Evolutionary conservation across 53 echinoderm and acorn worm genomes (phyloP).

Genomic region (Apostichopus leukothele): DNA sequence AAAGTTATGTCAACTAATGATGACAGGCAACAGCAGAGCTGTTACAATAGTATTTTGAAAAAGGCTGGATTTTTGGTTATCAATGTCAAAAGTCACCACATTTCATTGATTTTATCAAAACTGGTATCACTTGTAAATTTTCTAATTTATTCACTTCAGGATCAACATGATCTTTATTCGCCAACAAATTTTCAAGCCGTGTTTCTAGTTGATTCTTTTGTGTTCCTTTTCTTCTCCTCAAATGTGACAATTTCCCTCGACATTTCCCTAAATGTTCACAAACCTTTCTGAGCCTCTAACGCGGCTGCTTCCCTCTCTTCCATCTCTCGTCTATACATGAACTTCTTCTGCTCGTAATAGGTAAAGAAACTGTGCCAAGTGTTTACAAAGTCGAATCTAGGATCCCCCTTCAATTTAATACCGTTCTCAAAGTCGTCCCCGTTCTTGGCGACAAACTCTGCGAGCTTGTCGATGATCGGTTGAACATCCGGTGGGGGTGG

Average conservation of each 20-base stretch:
- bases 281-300: background rate
- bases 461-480: conserved; percentile 96
- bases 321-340: conserved; percentile 71
- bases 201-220: too few relatives aligned
- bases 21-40: too few relatives aligned
- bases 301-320: conserved; percentile 51
- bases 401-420: conserved; percentile 80
- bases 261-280: background rate
- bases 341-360: conserved; percentile 95
- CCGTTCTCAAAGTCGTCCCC: conserved; percentile 94
- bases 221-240: too few relatives aligned
- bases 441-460: conserved; percentile 96
- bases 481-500: conserved; percentile 98
- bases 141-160: too few relatives aligned
- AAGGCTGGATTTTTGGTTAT: too few relatives aligned
- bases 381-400: conserved; percentile 88
- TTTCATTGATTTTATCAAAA: too few relatives aligned
- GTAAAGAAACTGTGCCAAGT: conserved; percentile 89
- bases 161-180: too few relatives aligned
- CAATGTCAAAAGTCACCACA: too few relatives aligned
- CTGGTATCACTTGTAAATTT: too few relatives aligned
- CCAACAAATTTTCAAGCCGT: too few relatives aligned
- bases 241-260: background rate
- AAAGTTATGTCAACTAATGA: too few relatives aligned
- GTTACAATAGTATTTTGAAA: too few relatives aligned